These are phyloP conservation scores for Arbacia lixula DNA, from an alignment of 53 echinoderm and acorn worm genomes.

Conservation along the genomic window DNA sequence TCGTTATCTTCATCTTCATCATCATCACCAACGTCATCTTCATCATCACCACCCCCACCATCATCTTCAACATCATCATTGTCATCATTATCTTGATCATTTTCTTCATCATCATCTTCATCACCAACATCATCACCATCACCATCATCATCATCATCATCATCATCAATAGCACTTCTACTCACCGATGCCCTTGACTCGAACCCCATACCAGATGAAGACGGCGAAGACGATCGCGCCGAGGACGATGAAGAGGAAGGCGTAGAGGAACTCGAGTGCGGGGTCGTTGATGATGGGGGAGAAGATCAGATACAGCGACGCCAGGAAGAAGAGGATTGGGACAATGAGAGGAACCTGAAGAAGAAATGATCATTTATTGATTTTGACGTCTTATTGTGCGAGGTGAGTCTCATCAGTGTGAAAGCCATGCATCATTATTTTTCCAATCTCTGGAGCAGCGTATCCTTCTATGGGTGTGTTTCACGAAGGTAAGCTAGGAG, in stretches of 20 bases:
- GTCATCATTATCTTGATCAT: neutral
- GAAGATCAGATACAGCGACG: conserved; percentile 62
- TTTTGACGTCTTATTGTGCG: neutral
- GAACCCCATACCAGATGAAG: conserved; percentile 37
- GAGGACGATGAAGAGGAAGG: conserved; percentile 63
- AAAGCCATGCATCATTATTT: too few species aligned
- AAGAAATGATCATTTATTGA: neutral
- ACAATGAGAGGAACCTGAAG: conserved; percentile 60
- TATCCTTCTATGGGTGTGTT: too few species aligned
- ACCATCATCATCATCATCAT: neutral
- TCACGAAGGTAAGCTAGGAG: too few species aligned
- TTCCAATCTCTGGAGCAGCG: too few species aligned
- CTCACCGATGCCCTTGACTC: conserved; percentile 33
- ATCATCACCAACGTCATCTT: neutral
- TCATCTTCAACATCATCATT: neutral
- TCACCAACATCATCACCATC: neutral
- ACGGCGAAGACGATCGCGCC: conserved; percentile 47
- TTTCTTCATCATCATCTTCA: neutral
- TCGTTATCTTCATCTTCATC: neutral
- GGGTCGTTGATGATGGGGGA: conserved; percentile 72
- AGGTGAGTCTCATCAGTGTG: too few species aligned
- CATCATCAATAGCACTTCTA: neutral
- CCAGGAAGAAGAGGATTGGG: conserved; percentile 53
- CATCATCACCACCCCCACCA: neutral
- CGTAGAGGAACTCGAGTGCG: conserved; percentile 67